These are phyloP conservation scores for Glaucopsyche alexis DNA, from an alignment of 2,888 invertebrate species.

Conservation along the genomic window DNA sequence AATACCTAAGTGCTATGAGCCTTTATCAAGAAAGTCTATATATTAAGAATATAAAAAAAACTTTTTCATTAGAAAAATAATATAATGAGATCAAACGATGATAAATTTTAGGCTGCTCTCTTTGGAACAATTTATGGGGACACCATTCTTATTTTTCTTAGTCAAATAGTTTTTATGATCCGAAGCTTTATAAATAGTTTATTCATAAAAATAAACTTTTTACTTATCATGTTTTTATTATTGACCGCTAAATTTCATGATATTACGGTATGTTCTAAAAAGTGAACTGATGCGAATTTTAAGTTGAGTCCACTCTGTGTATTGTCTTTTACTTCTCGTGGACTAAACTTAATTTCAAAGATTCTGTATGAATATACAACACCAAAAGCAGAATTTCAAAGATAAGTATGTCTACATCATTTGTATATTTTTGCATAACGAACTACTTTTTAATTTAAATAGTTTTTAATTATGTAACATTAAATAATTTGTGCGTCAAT, in stretches of 20 bases:
- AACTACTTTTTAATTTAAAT: slow-evolving; percentile 3
- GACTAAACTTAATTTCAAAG: not conserved
- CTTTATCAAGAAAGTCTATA: slow-evolving; percentile 45
- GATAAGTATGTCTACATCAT: not conserved
- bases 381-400: slow-evolving; percentile 66
- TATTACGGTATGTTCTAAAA: not conserved
- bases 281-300: not conserved
- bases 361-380: slow-evolving; percentile 42
- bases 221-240: not conserved
- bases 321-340: not conserved
- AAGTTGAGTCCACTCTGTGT: not conserved
- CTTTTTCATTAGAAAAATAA: slow-evolving; percentile 69
- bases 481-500: slow-evolving; percentile 22
- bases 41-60: slow-evolving; percentile 62
- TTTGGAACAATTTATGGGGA: slow-evolving; percentile 72
- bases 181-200: slow-evolving; percentile 11
- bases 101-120: slow-evolving; percentile 79
- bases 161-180: slow-evolving; percentile 35
- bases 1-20: slow-evolving; percentile 43
- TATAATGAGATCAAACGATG: slow-evolving; percentile 79
- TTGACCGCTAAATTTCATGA: not conserved
- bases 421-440: slow-evolving; percentile 18
- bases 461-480: not conserved
- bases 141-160: slow-evolving; percentile 32
- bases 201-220: not conserved